Evolutionary conservation across 2,113 vertebrate genomes (phyloP).

Genomic region (Carassius auratus): DNA sequence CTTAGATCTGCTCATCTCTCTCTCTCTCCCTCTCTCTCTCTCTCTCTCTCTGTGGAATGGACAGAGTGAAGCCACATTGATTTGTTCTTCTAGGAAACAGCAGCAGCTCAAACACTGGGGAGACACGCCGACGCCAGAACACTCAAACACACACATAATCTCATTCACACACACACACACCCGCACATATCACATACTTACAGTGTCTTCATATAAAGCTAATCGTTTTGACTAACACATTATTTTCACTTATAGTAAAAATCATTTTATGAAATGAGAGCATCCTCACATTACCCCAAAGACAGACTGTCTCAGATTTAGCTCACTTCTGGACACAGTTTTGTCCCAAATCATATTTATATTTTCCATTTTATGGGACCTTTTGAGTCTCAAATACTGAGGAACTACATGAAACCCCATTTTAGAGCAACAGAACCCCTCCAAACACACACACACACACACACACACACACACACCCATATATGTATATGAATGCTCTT

Average conservation of each 20-base stretch:
- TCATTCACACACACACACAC: neutral
- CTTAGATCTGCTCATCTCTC: conserved; percentile 35
- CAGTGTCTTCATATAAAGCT: neutral
- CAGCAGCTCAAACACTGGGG: conserved; percentile 69
- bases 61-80: conserved; percentile 67
- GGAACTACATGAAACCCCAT: too few species aligned
- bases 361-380: too few species aligned
- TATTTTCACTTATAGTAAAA: neutral
- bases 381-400: too few species aligned
- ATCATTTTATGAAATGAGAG: neutral
- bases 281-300: neutral
- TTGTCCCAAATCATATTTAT: too few species aligned
- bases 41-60: conserved; percentile 35
- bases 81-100: conserved; percentile 75
- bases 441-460: too few species aligned
- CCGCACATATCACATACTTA: neutral
- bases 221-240: neutral
- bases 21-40: conserved; percentile 19
- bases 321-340: too few species aligned
- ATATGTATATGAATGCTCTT: too few species aligned
- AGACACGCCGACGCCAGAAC: conserved; percentile 67
- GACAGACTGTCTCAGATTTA: too few species aligned
- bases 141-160: conserved; percentile 25
- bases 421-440: too few species aligned
- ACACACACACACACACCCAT: too few species aligned